Conservation (phyloP, 2,888 invertebrate genomes). For the Scaptomyza cyrtandrae region DNA sequence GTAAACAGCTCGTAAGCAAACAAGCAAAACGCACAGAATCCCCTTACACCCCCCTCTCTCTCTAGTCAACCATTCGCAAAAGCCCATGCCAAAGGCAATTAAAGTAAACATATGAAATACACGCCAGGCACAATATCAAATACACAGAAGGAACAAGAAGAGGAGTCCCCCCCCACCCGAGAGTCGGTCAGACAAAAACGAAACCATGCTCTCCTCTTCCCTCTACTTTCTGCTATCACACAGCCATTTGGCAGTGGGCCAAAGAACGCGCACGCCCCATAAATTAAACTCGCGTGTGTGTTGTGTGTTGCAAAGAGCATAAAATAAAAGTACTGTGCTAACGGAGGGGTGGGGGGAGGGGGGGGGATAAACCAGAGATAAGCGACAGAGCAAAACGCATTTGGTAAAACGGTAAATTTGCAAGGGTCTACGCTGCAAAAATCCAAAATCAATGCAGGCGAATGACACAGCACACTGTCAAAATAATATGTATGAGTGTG, state of each 20-base stretch:
- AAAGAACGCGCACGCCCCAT: constrained; percentile 67
- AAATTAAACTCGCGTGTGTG: constrained; percentile 67
- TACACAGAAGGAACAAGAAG: constrained; percentile 20
- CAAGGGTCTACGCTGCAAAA: constrained; percentile 19
- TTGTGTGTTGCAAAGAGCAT: constrained; percentile 22
- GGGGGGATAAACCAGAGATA: constrained; percentile 47
- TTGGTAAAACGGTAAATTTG: constrained; percentile 66
- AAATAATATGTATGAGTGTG: neutral
- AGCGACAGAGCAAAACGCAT: constrained; percentile 61
- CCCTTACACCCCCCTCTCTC: neutral
- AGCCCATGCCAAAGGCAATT: constrained; percentile 60
- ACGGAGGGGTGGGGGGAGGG: neutral
- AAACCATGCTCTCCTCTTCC: neutral
- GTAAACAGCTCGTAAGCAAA: constrained; percentile 65
- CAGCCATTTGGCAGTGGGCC: constrained; percentile 64
- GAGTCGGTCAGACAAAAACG: constrained; percentile 21
- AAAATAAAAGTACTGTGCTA: neutral
- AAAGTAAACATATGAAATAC: constrained; percentile 62
- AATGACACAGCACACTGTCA: constrained; percentile 49
- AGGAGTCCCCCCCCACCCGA: too few species aligned
- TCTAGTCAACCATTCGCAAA: constrained; percentile 10
- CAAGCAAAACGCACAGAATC: constrained; percentile 37
- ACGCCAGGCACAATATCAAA: constrained; percentile 58
- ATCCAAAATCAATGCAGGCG: constrained; percentile 68
- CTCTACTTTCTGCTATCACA: neutral